phyloP scores from a whole-genome alignment of 1,140 invertebrate species.

The Bombus vancouverensis region DNA sequence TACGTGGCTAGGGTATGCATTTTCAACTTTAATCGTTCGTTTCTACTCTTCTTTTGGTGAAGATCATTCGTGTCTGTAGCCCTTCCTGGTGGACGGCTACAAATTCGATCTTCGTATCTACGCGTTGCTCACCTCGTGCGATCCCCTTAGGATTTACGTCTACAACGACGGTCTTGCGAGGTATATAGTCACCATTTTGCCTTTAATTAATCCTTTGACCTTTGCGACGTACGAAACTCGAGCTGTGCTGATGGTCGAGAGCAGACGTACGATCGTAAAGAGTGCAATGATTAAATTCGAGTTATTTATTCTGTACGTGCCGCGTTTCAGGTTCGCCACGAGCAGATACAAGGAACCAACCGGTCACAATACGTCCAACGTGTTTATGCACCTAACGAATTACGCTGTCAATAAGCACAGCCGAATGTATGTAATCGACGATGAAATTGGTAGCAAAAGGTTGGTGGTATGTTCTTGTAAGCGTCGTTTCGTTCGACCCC shows the following conservation, averaged over 20 bases:
- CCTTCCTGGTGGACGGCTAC: slow-evolving; percentile 96
- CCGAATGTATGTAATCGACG: slow-evolving; percentile 89
- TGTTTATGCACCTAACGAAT: slow-evolving; percentile 99
- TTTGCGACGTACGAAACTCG: neutral
- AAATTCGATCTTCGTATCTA: slow-evolving; percentile 99
- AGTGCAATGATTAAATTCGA: too few species aligned
- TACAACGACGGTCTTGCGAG: slow-evolving; percentile 97
- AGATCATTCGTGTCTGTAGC: slow-evolving; percentile 77
- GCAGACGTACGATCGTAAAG: too few species aligned
- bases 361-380: slow-evolving; percentile 89
- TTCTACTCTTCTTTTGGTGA: slow-evolving; percentile 27
- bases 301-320: neutral
- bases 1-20: slow-evolving; percentile 85
- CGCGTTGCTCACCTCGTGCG: slow-evolving; percentile 95
- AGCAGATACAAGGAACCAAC: slow-evolving; percentile 92
- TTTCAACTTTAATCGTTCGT: slow-evolving; percentile 7
- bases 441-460: slow-evolving; percentile 93
- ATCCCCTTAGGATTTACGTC: slow-evolving; percentile 95
- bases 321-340: slow-evolving; percentile 89
- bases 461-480: slow-evolving; percentile 64
- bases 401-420: slow-evolving; percentile 97
- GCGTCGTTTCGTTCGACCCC: neutral
- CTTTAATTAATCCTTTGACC: too few species aligned
- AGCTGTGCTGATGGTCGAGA: too few species aligned
- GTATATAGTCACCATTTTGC: slow-evolving; percentile 68